phyloP scores from a whole-genome alignment of 2,113 vertebrate genomes.

The Gopherus flavomarginatus region DNA sequence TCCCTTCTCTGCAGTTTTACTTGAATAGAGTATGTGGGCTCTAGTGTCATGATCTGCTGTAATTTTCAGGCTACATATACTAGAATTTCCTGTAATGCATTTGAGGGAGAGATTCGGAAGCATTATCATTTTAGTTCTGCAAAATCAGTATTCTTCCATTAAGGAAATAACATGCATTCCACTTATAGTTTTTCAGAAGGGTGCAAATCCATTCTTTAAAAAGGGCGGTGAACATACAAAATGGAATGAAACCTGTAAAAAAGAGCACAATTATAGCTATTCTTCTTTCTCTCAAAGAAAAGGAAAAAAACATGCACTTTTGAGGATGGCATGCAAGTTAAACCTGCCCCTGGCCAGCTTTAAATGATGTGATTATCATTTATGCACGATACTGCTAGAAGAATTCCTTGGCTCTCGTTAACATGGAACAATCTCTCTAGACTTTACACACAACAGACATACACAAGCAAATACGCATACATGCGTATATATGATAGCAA shows the following conservation, averaged over 20 bases:
- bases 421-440: conserved; percentile 72
- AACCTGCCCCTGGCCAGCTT: conserved; percentile 68
- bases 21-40: background rate
- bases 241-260: conserved; percentile 18
- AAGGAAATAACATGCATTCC: conserved; percentile 39
- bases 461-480: conserved; percentile 44
- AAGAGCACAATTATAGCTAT: background rate
- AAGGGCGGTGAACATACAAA: background rate
- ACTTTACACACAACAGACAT: conserved; percentile 73
- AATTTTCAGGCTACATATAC: conserved; percentile 8
- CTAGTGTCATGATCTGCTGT: conserved; percentile 19
- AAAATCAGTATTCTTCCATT: conserved; percentile 37
- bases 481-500: conserved; percentile 51
- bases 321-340: conserved; percentile 58
- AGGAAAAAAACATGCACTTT: conserved; percentile 47
- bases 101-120: background rate
- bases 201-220: background rate
- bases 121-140: conserved; percentile 41
- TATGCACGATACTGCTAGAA: conserved; percentile 69
- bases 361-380: conserved; percentile 80
- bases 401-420: conserved; percentile 79
- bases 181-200: conserved; percentile 30
- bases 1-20: background rate
- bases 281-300: background rate
- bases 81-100: conserved; percentile 50